Percentiles rank a stretch among this genome's conserved stretches.
Conservation (phyloP, 2,888 invertebrate species). For the Sceliomorpha sp. region DNA sequence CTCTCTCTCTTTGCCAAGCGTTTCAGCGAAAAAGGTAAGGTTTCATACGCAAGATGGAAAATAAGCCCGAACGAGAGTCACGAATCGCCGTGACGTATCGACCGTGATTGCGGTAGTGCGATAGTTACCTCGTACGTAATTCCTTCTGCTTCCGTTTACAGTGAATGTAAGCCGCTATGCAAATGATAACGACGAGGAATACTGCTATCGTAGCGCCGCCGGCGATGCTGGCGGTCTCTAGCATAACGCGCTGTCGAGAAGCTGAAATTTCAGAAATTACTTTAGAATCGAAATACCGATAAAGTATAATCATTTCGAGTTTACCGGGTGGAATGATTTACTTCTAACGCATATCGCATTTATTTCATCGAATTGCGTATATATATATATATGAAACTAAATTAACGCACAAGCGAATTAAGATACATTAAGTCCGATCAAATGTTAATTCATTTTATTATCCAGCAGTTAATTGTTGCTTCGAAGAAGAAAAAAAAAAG, state of each 20-base stretch:
- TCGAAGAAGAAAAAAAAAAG: no score
- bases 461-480: no score
- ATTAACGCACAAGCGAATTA: no score
- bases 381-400: no score
- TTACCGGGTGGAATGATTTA: no score
- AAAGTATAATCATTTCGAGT: no score
- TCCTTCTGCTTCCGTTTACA: constrained; percentile 80
- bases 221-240: constrained; percentile 93
- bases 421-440: no score
- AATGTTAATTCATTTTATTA: no score
- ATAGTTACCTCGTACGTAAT: constrained; percentile 76
- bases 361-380: no score
- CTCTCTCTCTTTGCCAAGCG: constrained; percentile 11
- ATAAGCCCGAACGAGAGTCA: constrained; percentile 40
- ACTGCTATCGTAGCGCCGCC: constrained; percentile 87
- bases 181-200: constrained; percentile 79
- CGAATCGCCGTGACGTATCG: constrained; percentile 58
- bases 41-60: constrained; percentile 22
- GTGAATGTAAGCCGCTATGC: constrained; percentile 79
- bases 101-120: constrained; percentile 57
- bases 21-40: constrained; percentile 15
- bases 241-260: constrained; percentile 90
- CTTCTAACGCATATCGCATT: no score
- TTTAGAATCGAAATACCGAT: constrained; percentile 31
- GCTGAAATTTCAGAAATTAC: constrained; percentile 80